These are phyloP conservation scores for Apis mellifera DNA, from an alignment of 1,140 invertebrate genomes.

Conservation along the genomic window Amel_HAv3.1 CM009931.2:2375001-2375500, in stretches of 20 bases:
- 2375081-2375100: too few relatives aligned
- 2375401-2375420: background rate
- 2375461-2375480: background rate
- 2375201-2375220: too few relatives aligned
- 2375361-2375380: conserved; percentile 51
- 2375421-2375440: conserved; percentile 6
- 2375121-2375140: too few relatives aligned
- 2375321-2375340: conserved; percentile 71
- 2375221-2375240: conserved; percentile 56
- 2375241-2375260: conserved; percentile 55
- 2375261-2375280: conserved; percentile 56
- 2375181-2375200: too few relatives aligned
- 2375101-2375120: too few relatives aligned
- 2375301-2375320: conserved; percentile 76
- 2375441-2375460: background rate
- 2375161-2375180: too few relatives aligned
- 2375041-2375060: too few relatives aligned
- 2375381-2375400: conserved; percentile 21
- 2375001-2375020: too few relatives aligned
- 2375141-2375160: too few relatives aligned
- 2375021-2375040: too few relatives aligned
- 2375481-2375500: too few relatives aligned
- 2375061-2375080: too few relatives aligned
- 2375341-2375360: conserved; percentile 65
- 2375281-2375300: conserved; percentile 77